Evolutionary conservation across 2,113 vertebrate species (phyloP).

Genomic region (Ivindomyrus marchei): DNA sequence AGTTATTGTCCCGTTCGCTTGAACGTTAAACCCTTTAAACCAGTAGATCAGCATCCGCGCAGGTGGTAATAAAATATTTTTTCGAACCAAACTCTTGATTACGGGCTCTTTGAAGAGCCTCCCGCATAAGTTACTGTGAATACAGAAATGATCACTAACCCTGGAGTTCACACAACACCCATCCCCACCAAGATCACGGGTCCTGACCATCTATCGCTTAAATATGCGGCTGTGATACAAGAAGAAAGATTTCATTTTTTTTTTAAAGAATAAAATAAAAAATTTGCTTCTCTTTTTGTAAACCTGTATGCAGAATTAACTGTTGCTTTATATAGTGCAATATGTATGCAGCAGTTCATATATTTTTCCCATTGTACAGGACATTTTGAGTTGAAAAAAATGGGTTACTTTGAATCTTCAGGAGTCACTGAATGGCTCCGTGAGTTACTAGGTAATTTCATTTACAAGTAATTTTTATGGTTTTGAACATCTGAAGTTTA

Average conservation of each 20-base stretch:
- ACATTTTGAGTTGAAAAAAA: neutral
- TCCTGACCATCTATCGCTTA: neutral
- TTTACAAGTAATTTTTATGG: slow-evolving; percentile 22
- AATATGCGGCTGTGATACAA: neutral
- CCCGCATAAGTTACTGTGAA: slow-evolving; percentile 32
- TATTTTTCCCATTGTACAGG: slow-evolving; percentile 4
- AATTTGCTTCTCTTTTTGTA: slow-evolving; percentile 28
- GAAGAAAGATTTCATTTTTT: neutral
- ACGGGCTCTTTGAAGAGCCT: slow-evolving; percentile 18
- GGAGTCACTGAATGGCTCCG: neutral
- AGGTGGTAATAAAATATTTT: slow-evolving; percentile 37
- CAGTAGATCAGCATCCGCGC: slow-evolving; percentile 29
- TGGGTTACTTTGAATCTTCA: neutral
- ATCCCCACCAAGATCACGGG: neutral
- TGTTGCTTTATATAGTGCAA: slow-evolving; percentile 11
- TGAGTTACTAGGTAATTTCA: neutral
- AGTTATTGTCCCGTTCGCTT: slow-evolving; percentile 30
- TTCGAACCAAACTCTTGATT: slow-evolving; percentile 29
- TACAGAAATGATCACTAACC: slow-evolving; percentile 40
- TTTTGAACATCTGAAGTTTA: slow-evolving; percentile 28
- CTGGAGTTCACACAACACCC: neutral
- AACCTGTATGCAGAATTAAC: neutral
- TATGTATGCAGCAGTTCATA: slow-evolving; percentile 2
- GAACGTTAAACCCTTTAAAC: slow-evolving; percentile 41
- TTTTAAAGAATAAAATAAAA: slow-evolving; percentile 4